Base-by-base conservation (phyloP, 2,113 vertebrate genomes). In the Myotis lucifugus region DNA sequence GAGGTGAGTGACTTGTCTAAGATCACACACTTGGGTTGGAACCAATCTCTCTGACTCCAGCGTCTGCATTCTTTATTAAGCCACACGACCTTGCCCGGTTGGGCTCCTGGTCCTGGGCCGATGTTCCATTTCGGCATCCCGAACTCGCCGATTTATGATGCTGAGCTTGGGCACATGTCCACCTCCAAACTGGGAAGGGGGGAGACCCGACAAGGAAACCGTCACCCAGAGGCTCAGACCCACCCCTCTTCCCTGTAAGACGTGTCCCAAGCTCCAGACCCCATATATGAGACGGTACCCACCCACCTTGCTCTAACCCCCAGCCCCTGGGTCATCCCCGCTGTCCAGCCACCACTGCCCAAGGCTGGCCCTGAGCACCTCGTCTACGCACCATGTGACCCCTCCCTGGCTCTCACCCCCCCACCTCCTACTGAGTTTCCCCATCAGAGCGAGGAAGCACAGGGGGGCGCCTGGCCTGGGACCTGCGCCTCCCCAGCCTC, bases 211-310 rank as follows among this genome's bases (percentile, higher is more conserved):
- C 2, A 29, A 29, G 66, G 32, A 59, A 88, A 52, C 50, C 21
- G 4, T 42, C n/a, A 54, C 14, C 3, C 8, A 2, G 9, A 34
- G 25, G 25, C 46, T 67, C 61, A 27, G 8, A 25, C 10, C 19
- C n/a, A 48, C 10, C 4, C 4, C 8, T 14, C 32, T 85, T 11
- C 14, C 34, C 13, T 12, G 2, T 14, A 11, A 46, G 42, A 23
- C 29, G 40, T 13, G 21, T 54, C 7, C 5, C 11, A 21, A n/a
- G 9, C 50, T 54, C 46, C 37, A 27, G 5, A 19, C 1, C 27
- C 29, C 15, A 0, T 1, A 3, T 7, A 2, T 15, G 34, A 46
- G 42, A n/a, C 56, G 21, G 34, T 3, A 37, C 1, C 17, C 32
- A 8, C 21, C 25, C 27, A 15, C 27, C 15, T 56, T 7, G 3